Percentiles rank a stretch among this genome's conserved stretches.
Conservation (phyloP, 1,140 invertebrate species). For the Elysia chlorotica region DNA sequence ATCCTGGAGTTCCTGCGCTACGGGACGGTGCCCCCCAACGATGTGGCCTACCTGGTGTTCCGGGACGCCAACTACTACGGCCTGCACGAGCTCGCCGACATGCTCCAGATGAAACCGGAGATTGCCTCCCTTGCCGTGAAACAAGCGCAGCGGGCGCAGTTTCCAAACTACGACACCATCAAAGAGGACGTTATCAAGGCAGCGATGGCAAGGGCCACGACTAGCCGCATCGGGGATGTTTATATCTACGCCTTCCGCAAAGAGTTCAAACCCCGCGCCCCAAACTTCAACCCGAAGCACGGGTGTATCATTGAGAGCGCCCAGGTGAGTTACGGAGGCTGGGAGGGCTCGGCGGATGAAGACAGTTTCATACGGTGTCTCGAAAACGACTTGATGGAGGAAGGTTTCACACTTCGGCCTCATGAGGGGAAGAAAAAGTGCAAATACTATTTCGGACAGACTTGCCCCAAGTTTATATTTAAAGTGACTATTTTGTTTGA, state of each 20-base stretch:
- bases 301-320: constrained; percentile 49
- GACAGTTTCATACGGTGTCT: constrained; percentile 51
- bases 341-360: constrained; percentile 48
- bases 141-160: constrained; percentile 47
- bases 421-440: constrained; percentile 52
- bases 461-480: constrained; percentile 53
- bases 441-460: constrained; percentile 55
- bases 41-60: constrained; percentile 40
- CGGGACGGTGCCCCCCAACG: constrained; percentile 45
- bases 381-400: constrained; percentile 49
- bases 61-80: constrained; percentile 54
- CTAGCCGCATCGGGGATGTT: constrained; percentile 46
- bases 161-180: constrained; percentile 45
- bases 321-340: constrained; percentile 48
- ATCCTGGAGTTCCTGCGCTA: constrained; percentile 54
- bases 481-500: constrained; percentile 46
- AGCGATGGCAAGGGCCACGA: constrained; percentile 46
- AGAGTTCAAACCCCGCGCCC: constrained; percentile 44
- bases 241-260: constrained; percentile 47
- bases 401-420: constrained; percentile 47
- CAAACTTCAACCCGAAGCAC: constrained; percentile 51
- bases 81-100: constrained; percentile 44
- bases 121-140: constrained; percentile 41
- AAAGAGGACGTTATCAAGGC: constrained; percentile 41
- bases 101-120: constrained; percentile 42